These are phyloP conservation scores for Brenthis hecate DNA, from an alignment of 2,888 invertebrate genomes.

Conservation along the genomic window DNA sequence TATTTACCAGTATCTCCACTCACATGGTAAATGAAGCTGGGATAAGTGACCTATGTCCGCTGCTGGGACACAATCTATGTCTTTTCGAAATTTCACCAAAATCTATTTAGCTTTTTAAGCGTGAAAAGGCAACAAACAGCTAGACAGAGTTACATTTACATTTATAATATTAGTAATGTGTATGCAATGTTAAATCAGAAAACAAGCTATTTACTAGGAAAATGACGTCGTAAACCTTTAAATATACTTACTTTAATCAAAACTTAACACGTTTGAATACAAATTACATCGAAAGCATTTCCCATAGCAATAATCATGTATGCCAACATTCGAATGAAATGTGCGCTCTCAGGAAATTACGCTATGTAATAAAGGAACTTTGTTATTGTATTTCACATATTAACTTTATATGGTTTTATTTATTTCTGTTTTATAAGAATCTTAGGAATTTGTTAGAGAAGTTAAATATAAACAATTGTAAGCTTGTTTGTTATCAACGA, in stretches of 20 bases:
- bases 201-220: background rate
- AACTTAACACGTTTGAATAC: conserved; percentile 24
- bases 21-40: too few relatives aligned
- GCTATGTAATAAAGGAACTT: conserved; percentile 59
- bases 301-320: conserved; percentile 33
- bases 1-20: too few relatives aligned
- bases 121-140: too few relatives aligned
- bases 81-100: too few relatives aligned
- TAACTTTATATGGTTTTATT: background rate
- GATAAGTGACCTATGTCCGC: too few relatives aligned
- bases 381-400: conserved; percentile 13
- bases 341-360: conserved; percentile 77
- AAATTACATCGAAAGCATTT: conserved; percentile 18
- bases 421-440: conserved; percentile 1
- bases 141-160: too few relatives aligned
- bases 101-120: too few relatives aligned
- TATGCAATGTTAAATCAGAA: too few relatives aligned
- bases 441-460: background rate
- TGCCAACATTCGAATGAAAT: conserved; percentile 55
- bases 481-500: too few relatives aligned
- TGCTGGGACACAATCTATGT: too few relatives aligned
- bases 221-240: conserved; percentile 16
- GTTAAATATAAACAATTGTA: too few relatives aligned
- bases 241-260: conserved; percentile 28
- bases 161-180: too few relatives aligned